Conservation (phyloP, 2,888 invertebrate species). For the Hyposoter didymator region DNA sequence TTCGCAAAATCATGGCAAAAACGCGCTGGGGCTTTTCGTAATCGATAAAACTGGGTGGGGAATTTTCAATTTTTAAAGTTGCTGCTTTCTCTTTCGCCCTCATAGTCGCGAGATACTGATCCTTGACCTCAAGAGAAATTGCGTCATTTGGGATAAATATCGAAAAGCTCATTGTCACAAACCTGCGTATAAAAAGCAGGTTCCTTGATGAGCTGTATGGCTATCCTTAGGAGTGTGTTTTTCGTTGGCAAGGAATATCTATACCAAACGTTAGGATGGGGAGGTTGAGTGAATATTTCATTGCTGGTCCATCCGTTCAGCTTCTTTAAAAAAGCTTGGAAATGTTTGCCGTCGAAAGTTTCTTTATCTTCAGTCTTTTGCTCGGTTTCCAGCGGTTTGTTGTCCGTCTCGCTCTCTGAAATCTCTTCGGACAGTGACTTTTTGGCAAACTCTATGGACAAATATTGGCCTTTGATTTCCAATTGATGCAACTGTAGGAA, state of each 20-base stretch:
- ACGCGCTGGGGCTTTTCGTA: too few relatives aligned
- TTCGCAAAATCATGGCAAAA: too few relatives aligned
- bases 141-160: too few relatives aligned
- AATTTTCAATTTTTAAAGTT: too few relatives aligned
- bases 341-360: constrained; percentile 71
- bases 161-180: not conserved
- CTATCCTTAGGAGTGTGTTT: constrained; percentile 91
- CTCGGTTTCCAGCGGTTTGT: constrained; percentile 48
- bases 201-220: constrained; percentile 90
- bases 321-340: constrained; percentile 85
- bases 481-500: constrained; percentile 90
- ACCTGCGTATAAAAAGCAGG: constrained; percentile 91
- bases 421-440: constrained; percentile 70
- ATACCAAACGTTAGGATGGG: constrained; percentile 91
- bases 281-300: constrained; percentile 90
- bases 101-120: too few relatives aligned
- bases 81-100: too few relatives aligned
- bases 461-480: constrained; percentile 88
- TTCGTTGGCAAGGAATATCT: constrained; percentile 92
- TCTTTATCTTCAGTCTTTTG: constrained; percentile 70
- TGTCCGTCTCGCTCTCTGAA: constrained; percentile 45
- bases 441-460: constrained; percentile 91
- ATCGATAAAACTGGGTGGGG: too few relatives aligned
- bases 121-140: too few relatives aligned
- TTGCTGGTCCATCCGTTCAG: constrained; percentile 87